Evolutionary conservation across 2,888 invertebrate genomes (phyloP).

Genomic region (Nyleta sp.): DNA sequence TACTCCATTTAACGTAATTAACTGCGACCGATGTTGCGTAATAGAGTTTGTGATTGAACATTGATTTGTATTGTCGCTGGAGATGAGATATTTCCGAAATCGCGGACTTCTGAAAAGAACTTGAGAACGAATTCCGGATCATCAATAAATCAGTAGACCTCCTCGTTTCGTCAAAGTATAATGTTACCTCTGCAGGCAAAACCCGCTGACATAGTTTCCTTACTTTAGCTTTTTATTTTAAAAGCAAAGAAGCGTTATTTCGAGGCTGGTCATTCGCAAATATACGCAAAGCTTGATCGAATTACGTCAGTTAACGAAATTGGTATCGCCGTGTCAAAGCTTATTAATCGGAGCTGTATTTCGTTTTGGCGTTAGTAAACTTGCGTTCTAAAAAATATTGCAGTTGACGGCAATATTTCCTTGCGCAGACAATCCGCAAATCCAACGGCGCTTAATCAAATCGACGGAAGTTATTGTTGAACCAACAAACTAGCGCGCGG

Average conservation of each 20-base stretch:
- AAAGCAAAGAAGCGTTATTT: constrained; percentile 9
- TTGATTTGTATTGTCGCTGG: background rate
- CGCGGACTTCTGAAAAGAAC: constrained; percentile 14
- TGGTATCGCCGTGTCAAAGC: too few species aligned
- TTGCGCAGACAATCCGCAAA: constrained; percentile 13
- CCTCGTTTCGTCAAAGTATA: background rate
- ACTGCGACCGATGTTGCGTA: too few species aligned
- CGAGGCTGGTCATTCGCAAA: background rate
- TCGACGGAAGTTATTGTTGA: constrained; percentile 27
- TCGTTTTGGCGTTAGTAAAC: too few species aligned
- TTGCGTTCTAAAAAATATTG: background rate
- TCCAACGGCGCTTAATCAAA: constrained; percentile 14
- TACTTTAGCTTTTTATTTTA: constrained; percentile 8
- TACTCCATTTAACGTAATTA: too few species aligned
- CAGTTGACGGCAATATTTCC: background rate
- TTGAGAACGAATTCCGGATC: constrained; percentile 5
- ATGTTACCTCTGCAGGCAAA: background rate
- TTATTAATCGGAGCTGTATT: background rate
- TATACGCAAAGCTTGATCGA: background rate
- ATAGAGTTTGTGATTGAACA: background rate
- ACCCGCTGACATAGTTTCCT: constrained; percentile 11
- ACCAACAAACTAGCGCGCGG: constrained; percentile 15
- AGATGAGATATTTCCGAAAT: constrained; percentile 19
- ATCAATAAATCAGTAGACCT: background rate
- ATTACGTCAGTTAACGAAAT: constrained; percentile 4